A percentile compares a stretch with the other conserved stretches of the same genome.
These are phyloP conservation scores for Theristicus caerulescens DNA, from an alignment of 2,113 vertebrate genomes.

Conservation along the genomic window DNA sequence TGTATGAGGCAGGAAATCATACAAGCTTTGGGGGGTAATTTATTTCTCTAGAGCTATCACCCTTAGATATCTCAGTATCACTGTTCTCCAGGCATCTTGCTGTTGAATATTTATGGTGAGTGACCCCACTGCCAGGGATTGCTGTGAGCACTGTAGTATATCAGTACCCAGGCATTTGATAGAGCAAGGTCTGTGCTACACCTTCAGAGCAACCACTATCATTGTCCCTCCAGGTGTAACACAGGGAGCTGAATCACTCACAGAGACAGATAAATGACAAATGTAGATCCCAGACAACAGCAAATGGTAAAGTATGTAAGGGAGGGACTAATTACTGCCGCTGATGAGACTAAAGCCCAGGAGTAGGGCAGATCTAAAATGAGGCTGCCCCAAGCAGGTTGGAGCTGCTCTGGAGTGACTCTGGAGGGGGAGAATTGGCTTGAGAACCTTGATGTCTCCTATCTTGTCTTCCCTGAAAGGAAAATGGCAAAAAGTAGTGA, in stretches of 20 bases:
- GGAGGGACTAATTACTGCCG: not conserved
- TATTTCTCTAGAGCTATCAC: not conserved
- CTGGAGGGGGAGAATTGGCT: not conserved
- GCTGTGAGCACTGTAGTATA: not conserved
- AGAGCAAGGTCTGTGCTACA: not conserved
- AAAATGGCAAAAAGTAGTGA: not conserved
- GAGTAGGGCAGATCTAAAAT: not conserved
- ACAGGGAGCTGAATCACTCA: not conserved
- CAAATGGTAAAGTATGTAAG: not conserved
- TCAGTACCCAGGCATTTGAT: not conserved
- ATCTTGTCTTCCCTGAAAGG: not conserved
- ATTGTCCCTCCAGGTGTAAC: not conserved
- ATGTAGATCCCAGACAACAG: not conserved
- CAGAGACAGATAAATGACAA: not conserved
- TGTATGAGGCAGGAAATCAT: not conserved
- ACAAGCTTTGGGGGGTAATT: not conserved
- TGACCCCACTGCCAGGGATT: not conserved
- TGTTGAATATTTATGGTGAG: constrained; percentile 4
- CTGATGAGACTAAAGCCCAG: not conserved
- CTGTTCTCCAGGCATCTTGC: not conserved
- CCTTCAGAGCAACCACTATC: not conserved
- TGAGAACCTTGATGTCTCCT: not conserved
- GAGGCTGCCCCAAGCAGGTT: not conserved
- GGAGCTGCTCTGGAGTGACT: not conserved
- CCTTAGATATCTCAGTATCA: not conserved